Percentiles rank a stretch among this genome's conserved stretches.
Evolutionary conservation across 2,113 vertebrate genomes (phyloP).

Genomic region (Stercorarius parasiticus): DNA sequence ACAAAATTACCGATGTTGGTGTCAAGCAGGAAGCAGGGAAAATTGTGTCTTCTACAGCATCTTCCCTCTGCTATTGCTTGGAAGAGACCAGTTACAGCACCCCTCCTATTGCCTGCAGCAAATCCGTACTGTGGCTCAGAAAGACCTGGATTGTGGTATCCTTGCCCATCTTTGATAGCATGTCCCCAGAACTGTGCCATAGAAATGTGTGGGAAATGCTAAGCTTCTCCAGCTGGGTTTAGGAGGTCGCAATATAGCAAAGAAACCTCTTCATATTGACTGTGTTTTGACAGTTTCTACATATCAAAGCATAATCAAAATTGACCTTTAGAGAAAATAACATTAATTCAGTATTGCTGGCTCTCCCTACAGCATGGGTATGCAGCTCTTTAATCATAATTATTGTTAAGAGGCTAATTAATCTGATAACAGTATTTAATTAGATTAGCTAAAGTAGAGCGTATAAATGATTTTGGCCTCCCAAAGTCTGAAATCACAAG

Average conservation of each 20-base stretch:
- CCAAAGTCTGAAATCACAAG: not conserved
- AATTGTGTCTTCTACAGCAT: not conserved
- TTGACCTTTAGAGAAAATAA: conserved; percentile 6
- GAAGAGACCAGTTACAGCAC: not conserved
- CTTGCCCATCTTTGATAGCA: not conserved
- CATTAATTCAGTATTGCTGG: not conserved
- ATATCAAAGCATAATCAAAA: not conserved
- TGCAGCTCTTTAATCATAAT: not conserved
- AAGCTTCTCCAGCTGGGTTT: not conserved
- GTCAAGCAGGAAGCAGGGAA: not conserved
- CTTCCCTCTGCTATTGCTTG: not conserved
- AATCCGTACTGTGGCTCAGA: not conserved
- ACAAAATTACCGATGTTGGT: not conserved
- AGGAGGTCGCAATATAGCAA: not conserved
- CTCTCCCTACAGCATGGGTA: not conserved
- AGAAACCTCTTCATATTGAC: not conserved
- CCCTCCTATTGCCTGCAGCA: not conserved
- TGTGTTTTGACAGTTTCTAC: not conserved
- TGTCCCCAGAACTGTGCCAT: not conserved
- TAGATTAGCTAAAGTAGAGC: conserved; percentile 9
- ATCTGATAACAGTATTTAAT: conserved; percentile 40
- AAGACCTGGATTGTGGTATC: not conserved
- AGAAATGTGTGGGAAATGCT: not conserved
- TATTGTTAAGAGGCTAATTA: conserved; percentile 40
- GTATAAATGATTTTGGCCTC: not conserved